Evolutionary conservation across 1,140 invertebrate species (phyloP), one percentile per base, ranked within the genome.

Genomic region (Batillaria attramentaria): DNA sequence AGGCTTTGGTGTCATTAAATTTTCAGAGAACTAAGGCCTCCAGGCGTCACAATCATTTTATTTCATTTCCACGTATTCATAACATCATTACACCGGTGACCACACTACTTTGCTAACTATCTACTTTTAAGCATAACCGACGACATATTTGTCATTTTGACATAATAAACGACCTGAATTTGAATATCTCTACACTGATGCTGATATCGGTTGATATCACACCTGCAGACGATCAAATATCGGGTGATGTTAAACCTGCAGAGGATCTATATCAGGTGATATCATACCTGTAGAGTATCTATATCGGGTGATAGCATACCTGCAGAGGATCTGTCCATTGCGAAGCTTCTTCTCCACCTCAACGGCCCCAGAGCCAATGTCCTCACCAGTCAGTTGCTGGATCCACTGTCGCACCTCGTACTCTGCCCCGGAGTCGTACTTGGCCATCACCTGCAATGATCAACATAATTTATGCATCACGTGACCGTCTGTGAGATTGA

Each of bases 341-440:
- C 80, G 81, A 1, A 87, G 76, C 28, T 35, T 77, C 78, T 84
- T 87, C 74, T 89, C 87, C 13, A 89, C 82, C 62, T 85, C 82
- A 28, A 83, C 77, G 37, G 86, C 80, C 8, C 85, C 86, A 20
- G 80, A 60, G 57, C 83, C 84, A 28, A 89, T 88, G 43, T 87
- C 83, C 65, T 86, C 85, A 2, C 84, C 85, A 0, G 84, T 78
- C 8, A 89, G 78, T 33, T 85, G 68, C 72, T 87, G 77, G 20
- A 89, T 85, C 88, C 88, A 89, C 35, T 85, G 76, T 41, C 85
- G 76, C 18, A 89, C 84, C 62, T 89, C 88, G 4, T 78, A 65
- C 66, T 89, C 88, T n/a, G 83, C 81, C 31, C 75, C 79, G 20
- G 82, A 76, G 78, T 88, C 88, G 68, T 89, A 89, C 78, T 88